phyloP scores from a whole-genome alignment of 2,797 vertebrate genomes.

The Sebastes ruberrimus region DNA sequence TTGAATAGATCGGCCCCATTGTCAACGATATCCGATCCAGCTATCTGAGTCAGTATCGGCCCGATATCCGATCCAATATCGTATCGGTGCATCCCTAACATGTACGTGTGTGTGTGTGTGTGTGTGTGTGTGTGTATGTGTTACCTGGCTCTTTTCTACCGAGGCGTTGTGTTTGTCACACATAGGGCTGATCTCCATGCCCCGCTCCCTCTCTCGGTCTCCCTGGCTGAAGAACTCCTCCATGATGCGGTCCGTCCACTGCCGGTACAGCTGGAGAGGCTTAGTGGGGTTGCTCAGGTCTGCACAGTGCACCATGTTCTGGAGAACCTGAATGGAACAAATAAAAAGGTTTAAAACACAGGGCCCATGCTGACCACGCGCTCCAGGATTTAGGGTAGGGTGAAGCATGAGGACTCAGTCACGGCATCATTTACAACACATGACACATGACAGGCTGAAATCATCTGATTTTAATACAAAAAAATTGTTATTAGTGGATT shows the following conservation, averaged over 20 bases:
- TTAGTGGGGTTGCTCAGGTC: constrained; percentile 99
- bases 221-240: constrained; percentile 99
- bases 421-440: neutral
- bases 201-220: constrained; percentile 94
- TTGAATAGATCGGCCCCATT: too few relatives aligned
- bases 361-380: neutral
- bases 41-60: too few relatives aligned
- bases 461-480: neutral
- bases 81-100: too few relatives aligned
- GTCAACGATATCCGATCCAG: too few relatives aligned
- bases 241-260: constrained; percentile 99
- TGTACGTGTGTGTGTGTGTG: neutral
- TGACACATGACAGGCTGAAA: neutral
- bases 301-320: constrained; percentile 99
- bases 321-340: constrained; percentile 87
- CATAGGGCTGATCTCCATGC: constrained; percentile 99
- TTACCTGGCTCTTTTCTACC: constrained; percentile 97
- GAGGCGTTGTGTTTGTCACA: constrained; percentile 99
- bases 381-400: neutral
- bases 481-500: neutral
- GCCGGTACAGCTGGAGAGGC: constrained; percentile 94
- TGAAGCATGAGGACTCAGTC: neutral
- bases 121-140: neutral
- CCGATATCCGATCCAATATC: too few relatives aligned
- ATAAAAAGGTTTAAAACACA: neutral